Conservation (phyloP, 1,140 invertebrate genomes). For the Micrasema longulum region DNA sequence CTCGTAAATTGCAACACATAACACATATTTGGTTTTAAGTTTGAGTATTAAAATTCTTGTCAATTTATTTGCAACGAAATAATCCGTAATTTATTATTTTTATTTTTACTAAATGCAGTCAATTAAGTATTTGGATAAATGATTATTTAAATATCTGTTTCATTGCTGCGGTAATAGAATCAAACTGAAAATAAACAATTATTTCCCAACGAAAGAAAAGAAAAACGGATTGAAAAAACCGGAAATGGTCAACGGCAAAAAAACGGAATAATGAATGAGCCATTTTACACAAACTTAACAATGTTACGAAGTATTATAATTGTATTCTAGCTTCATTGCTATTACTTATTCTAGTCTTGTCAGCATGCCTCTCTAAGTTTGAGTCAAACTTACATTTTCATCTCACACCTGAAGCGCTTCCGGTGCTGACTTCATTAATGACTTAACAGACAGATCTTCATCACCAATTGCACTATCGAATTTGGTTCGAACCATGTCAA, state of each 20-base stretch:
- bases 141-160: too few species aligned
- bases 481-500: conserved; percentile 16
- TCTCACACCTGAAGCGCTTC: conserved; percentile 24
- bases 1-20: too few species aligned
- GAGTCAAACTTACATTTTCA: conserved; percentile 9
- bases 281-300: conserved; percentile 11
- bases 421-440: conserved; percentile 28
- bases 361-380: conserved; percentile 27
- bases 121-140: too few species aligned
- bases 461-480: neutral
- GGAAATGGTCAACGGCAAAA: conserved; percentile 15
- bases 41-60: too few species aligned
- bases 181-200: too few species aligned
- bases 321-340: conserved; percentile 6
- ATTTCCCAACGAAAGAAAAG: too few species aligned
- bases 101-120: too few species aligned
- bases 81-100: too few species aligned
- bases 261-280: conserved; percentile 10
- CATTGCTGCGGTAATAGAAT: too few species aligned
- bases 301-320: conserved; percentile 9
- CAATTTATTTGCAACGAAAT: too few species aligned
- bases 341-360: conserved; percentile 27
- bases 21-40: too few species aligned
- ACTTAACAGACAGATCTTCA: conserved; percentile 15
- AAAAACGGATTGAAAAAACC: conserved; percentile 5